phyloP scores from a whole-genome alignment of 2,888 invertebrate species.

The Odiellus spinosus region DNA sequence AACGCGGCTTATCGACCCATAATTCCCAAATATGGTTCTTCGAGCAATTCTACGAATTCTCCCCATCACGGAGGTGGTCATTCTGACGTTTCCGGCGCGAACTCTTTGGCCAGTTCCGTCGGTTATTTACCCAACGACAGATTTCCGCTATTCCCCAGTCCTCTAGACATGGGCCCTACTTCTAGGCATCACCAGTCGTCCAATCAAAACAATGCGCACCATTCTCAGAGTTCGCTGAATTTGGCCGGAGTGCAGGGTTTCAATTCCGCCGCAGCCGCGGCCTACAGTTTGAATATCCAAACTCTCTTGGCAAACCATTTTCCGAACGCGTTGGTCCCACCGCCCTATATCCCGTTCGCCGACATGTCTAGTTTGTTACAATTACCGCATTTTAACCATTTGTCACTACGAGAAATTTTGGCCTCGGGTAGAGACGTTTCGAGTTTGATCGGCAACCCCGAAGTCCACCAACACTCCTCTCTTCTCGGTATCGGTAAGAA shows the following conservation, averaged over 20 bases:
- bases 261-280: no score
- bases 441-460: neutral
- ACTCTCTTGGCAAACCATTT: conserved; percentile 4
- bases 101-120: conserved; percentile 6
- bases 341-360: neutral
- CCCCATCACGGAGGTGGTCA: conserved; percentile 1
- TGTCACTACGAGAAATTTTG: neutral
- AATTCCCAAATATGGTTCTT: conserved; percentile 19
- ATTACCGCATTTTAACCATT: no score
- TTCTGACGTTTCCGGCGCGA: neutral
- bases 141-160: conserved; percentile 8
- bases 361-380: neutral
- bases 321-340: neutral
- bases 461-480: no score
- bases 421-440: neutral
- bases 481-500: no score
- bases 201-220: neutral
- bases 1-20: conserved; percentile 18
- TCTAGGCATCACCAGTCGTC: conserved; percentile 1
- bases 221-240: no score
- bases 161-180: neutral
- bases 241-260: conserved; percentile 2
- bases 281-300: neutral
- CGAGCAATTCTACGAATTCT: neutral
- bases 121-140: conserved; percentile 12